Conservation (phyloP, 2,113 vertebrate genomes). For the Protobothrops flavoviridis region DNA sequence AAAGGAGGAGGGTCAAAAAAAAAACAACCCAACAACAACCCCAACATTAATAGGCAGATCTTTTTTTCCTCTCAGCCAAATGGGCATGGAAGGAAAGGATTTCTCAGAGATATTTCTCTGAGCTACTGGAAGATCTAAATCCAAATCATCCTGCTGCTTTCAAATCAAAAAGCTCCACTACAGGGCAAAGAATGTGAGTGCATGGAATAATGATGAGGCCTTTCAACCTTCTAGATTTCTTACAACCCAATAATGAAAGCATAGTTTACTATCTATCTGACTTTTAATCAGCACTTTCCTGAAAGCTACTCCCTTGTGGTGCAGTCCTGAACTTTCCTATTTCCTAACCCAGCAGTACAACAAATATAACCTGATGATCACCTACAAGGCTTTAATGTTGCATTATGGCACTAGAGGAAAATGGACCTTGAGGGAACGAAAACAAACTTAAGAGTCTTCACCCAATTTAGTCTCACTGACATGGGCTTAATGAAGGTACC, state of each 20-base stretch:
- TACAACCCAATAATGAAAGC: not conserved
- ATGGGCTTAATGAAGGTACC: not conserved
- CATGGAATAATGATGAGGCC: not conserved
- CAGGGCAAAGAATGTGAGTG: not conserved
- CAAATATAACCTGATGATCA: not conserved
- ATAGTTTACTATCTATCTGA: not conserved
- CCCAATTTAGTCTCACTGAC: not conserved
- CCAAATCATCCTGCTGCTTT: not conserved
- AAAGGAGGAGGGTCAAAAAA: not conserved
- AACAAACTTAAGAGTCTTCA: not conserved
- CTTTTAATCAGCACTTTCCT: not conserved
- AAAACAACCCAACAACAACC: not conserved
- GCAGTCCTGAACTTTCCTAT: not conserved
- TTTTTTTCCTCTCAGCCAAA: not conserved
- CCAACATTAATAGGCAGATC: not conserved
- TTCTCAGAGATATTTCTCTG: not conserved
- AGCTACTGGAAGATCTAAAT: not conserved
- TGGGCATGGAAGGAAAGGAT: not conserved
- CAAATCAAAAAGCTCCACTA: not conserved
- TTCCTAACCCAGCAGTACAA: not conserved
- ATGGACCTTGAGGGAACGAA: not conserved
- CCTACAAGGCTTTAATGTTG: not conserved
- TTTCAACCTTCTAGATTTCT: not conserved
- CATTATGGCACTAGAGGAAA: not conserved
- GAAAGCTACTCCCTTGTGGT: not conserved